Evolutionary conservation across 1,140 invertebrate genomes (phyloP).

Genomic region (Teleopsis dalmanni): DNA sequence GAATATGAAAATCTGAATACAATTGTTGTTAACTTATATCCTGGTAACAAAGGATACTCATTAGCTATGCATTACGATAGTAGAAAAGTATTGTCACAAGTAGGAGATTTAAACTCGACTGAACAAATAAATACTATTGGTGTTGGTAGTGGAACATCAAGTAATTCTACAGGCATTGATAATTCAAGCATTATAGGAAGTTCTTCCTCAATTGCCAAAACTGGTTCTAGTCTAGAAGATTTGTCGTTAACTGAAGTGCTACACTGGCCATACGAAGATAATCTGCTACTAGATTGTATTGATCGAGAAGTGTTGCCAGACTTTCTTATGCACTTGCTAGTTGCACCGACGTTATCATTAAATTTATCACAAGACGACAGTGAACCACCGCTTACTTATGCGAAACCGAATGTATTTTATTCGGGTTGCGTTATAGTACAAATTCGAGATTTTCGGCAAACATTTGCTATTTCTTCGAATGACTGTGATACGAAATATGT

Average conservation of each 20-base stretch:
- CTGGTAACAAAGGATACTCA: constrained; percentile 85
- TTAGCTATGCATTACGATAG: constrained; percentile 61
- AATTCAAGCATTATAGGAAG: background rate
- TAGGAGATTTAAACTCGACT: constrained; percentile 28
- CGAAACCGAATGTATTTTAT: constrained; percentile 70
- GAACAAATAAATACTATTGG: background rate
- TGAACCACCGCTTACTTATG: constrained; percentile 30
- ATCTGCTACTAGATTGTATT: constrained; percentile 67
- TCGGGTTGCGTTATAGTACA: constrained; percentile 86
- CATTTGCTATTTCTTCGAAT: constrained; percentile 58
- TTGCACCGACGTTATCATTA: constrained; percentile 55
- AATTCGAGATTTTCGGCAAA: constrained; percentile 79
- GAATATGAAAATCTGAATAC: constrained; percentile 78
- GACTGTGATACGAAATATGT: constrained; percentile 75
- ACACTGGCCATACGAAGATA: constrained; percentile 69
- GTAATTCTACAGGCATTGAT: background rate
- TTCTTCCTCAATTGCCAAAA: background rate
- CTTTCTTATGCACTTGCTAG: constrained; percentile 73
- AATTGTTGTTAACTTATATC: constrained; percentile 83
- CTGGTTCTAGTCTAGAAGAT: constrained; percentile 36
- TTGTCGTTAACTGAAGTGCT: constrained; percentile 63
- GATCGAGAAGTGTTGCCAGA: constrained; percentile 82
- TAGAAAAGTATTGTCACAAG: constrained; percentile 19
- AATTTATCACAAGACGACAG: constrained; percentile 26
- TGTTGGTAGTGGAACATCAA: background rate